Conservation (phyloP, 2,113 vertebrate genomes). For the Amia ocellicauda region DNA sequence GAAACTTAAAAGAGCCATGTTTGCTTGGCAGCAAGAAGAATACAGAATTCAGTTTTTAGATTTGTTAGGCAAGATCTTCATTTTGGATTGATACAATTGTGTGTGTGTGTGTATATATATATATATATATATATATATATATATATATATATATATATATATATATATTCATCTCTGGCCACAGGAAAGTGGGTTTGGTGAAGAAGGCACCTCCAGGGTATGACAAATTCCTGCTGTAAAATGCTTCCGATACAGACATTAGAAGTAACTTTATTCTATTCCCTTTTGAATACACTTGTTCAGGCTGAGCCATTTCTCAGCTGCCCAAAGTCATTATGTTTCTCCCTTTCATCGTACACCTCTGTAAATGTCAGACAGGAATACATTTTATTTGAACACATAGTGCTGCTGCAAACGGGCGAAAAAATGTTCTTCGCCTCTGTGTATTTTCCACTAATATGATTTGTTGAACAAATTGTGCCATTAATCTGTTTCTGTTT, state of each 20-base stretch:
- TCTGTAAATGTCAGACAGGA: conserved; percentile 91
- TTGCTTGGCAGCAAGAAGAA: too few species aligned
- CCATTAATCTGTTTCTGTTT: conserved; percentile 86
- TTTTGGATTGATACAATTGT: too few species aligned
- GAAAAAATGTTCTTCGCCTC: conserved; percentile 72
- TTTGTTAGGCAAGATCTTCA: too few species aligned
- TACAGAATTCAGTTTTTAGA: too few species aligned
- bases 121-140: too few species aligned
- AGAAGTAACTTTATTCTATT: conserved; percentile 77
- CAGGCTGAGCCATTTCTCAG: conserved; percentile 71
- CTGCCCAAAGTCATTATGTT: conserved; percentile 82
- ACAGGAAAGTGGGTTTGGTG: conserved; percentile 3
- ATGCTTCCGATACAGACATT: conserved; percentile 64
- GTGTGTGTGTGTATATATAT: too few species aligned
- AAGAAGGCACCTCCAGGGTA: conserved; percentile 53
- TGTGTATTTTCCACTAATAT: conserved; percentile 83
- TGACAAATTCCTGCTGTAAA: conserved; percentile 69
- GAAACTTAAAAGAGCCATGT: too few species aligned
- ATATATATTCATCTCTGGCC: not conserved
- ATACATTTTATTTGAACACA: conserved; percentile 91
- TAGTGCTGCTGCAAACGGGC: conserved; percentile 76
- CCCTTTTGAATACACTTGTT: conserved; percentile 67
- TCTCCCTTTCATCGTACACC: conserved; percentile 74
- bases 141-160: too few species aligned
- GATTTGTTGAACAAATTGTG: conserved; percentile 92